Evolutionary conservation across 92 coral and sea anemone genomes (phyloP), one percentile per base, ranked within the genome.

Genomic region (Isaurus tuberculatus): DNA sequence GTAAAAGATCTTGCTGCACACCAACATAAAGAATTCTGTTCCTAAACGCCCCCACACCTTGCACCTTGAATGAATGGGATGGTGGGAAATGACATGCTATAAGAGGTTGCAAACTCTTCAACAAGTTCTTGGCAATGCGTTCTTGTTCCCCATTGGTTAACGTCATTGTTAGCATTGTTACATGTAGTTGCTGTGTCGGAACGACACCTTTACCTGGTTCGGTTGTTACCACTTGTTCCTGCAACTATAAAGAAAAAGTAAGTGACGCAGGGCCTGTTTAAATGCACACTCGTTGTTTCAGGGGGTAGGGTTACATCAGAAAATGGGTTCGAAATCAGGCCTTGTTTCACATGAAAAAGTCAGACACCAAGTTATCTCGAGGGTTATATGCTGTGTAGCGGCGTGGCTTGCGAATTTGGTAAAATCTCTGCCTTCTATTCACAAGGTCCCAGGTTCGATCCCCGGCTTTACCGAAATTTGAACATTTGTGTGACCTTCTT

Each of bases 161-260:
- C 30, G 93, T 93, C 43, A 93, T 80, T 87, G 91, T 87, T 15
- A 93, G 83, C 7, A 93, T 84, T n/a, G 97, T 93, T 28, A 93
- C 46, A 68, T 93, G 94, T 4, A 93, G 78, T 28, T 83, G 55
- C 64, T 89, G 90, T 23, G 57, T 70, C 49, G 91, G 75, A 3
- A 75, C 86, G 8, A 83, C 64, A 42, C 91, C 91, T 25, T 55
- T 36, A 0, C 43, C 87, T 36, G 86, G 63, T n/a, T 64, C 84
- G 44, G 65, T 11, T 16, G 71, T 26, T 14, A 46, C 43, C 36
- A 86, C 53, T 23, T 20, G 33, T 49, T 53, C 72, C 79, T 89
- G 92, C 72, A 89, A 79, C 92, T 89, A 85, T 40, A 74, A 37
- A 77, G 44, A 46, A 27, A 20, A 25, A n/a, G 14, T 34, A 19